Conservation (phyloP, 2,113 vertebrate genomes). For the Xenopus borealis region DNA sequence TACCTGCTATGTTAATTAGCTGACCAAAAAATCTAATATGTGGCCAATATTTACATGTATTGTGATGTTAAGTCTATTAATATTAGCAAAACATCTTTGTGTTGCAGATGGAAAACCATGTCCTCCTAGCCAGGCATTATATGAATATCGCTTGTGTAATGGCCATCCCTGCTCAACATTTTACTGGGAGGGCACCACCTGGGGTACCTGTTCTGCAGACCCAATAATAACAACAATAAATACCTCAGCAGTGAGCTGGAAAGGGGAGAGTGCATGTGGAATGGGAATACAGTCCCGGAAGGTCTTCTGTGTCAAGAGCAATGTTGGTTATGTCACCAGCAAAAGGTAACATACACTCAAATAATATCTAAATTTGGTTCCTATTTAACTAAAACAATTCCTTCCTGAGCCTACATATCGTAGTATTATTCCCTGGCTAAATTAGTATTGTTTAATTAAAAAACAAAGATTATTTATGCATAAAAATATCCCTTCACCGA, state of each 20-base stretch:
- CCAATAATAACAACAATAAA: conserved; percentile 61
- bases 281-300: conserved; percentile 81
- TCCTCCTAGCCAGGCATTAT: conserved; percentile 73
- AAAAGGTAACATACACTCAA: conserved; percentile 75
- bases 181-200: conserved; percentile 82
- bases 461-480: too few species aligned
- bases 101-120: conserved; percentile 77
- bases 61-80: neutral
- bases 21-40: too few species aligned
- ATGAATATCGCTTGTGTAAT: conserved; percentile 83
- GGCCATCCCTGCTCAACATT: conserved; percentile 77
- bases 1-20: too few species aligned
- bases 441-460: too few species aligned
- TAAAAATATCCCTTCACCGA: too few species aligned
- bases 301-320: conserved; percentile 78
- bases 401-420: too few species aligned
- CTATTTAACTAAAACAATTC: too few species aligned
- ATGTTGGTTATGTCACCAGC: conserved; percentile 71
- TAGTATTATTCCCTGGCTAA: too few species aligned
- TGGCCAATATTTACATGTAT: too few species aligned
- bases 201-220: conserved; percentile 79
- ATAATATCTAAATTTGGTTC: too few species aligned
- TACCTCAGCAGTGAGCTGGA: conserved; percentile 56
- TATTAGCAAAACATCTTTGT: conserved; percentile 1
- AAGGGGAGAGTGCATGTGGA: conserved; percentile 66